Evolutionary conservation across 2,888 invertebrate species (phyloP), one percentile per base, ranked within the genome.

Genomic region (Colostygia pectinataria): DNA sequence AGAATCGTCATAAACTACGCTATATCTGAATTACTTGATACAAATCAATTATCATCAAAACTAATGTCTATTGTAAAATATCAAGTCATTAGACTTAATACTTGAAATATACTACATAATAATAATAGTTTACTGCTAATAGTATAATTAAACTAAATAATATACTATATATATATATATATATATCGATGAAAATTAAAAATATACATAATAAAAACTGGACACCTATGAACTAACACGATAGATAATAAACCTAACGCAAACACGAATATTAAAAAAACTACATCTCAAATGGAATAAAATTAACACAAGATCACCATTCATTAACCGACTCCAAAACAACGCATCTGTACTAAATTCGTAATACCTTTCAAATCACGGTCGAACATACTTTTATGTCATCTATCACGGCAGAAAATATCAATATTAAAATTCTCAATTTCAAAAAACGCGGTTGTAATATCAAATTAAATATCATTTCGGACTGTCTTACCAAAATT

Each of bases 211-310:
- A 13, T n/a, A n/a, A 31, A 31, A 6, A 7, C 23, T n/a, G 23
- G 13, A 40, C 9, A 28, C 24, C 18, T 28, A 33, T 33, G 27
- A 42, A 37, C 32, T 31, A 48, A n/a, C n/a, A n/a, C n/a, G n/a
- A 34, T 24, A 41, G 40, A 41, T 31, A 40, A 20, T 20, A 6
- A 27, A 40, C 24, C 18, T 25, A 39, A 45, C 31, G 44, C 10
- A 50, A 48, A 51, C 31, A 45, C 36, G 27, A 51, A 51, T 15
- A 41, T 41, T 37, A 32, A 32, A 15, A 31, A 24, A 41, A n/a
- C n/a, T n/a, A 37, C 20, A 32, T 23, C 10, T 33, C 38, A 25
- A n/a, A 31, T 36, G 39, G 29, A 43, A 47, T 36, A 43, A 47
- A 34, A 12, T 25, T 23, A 15, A 12, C 25, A 39, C 9, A 36